Percentiles rank a stretch among this genome's conserved stretches.
Evolutionary conservation across 2,113 vertebrate species (phyloP).

Genomic region (Melanerpes formicivorus): DNA sequence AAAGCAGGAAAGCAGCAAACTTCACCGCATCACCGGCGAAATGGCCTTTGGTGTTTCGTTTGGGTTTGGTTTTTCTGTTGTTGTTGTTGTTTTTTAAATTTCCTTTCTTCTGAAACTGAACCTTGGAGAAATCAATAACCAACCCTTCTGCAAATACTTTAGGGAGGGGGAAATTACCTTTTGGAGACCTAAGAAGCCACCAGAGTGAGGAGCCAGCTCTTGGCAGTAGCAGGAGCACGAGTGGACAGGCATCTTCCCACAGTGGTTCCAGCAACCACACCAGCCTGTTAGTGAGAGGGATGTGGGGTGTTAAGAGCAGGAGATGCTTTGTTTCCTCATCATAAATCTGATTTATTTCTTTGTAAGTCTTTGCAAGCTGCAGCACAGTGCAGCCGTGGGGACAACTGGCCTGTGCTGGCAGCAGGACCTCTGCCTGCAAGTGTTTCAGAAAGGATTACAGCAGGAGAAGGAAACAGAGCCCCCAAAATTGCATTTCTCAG

Average conservation of each 20-base stretch:
- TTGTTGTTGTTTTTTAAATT: neutral
- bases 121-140: neutral
- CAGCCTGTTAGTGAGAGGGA: neutral
- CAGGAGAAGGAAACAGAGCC: neutral
- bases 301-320: neutral
- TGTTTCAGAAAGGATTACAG: neutral
- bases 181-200: neutral
- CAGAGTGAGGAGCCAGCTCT: neutral
- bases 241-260: neutral
- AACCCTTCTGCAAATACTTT: neutral
- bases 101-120: neutral
- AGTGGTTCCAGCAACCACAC: neutral
- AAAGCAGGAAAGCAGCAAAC: neutral
- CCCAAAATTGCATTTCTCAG: neutral
- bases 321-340: neutral
- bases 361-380: neutral
- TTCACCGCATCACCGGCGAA: neutral
- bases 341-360: neutral
- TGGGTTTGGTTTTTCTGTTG: no score
- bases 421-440: neutral
- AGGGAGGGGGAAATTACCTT: conserved; percentile 5
- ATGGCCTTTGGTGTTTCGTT: neutral
- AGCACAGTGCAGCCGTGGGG: neutral
- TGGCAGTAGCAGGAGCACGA: neutral
- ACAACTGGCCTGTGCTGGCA: neutral